Conservation (phyloP, 2,888 invertebrate genomes). For the Zele albiditarsus region DNA sequence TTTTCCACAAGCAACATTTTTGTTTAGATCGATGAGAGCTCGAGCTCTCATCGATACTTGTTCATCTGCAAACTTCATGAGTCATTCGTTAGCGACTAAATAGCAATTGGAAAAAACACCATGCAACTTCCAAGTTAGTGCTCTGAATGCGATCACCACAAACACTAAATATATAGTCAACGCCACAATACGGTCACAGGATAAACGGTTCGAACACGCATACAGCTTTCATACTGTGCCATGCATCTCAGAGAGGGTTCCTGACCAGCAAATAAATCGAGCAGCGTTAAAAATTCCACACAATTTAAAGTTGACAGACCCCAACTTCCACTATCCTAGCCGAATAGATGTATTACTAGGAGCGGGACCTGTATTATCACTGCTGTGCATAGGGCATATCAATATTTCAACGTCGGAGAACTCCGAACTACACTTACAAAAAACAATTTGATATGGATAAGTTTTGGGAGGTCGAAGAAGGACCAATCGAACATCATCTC, state of each 20-base stretch:
- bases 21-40: background rate
- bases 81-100: background rate
- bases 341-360: constrained; percentile 38
- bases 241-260: constrained; percentile 15
- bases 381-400: constrained; percentile 40
- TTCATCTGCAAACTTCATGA: constrained; percentile 33
- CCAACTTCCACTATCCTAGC: constrained; percentile 41
- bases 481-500: background rate
- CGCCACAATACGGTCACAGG: background rate
- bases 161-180: constrained; percentile 17
- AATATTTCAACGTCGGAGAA: constrained; percentile 12
- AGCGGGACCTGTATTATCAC: constrained; percentile 8
- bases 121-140: constrained; percentile 8
- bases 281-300: background rate
- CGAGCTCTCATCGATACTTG: constrained; percentile 37
- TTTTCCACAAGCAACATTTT: too few relatives aligned
- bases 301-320: constrained; percentile 37
- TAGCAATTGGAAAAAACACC: background rate
- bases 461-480: constrained; percentile 44
- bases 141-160: constrained; percentile 9
- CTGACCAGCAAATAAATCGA: constrained; percentile 14
- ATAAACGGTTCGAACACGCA: constrained; percentile 15
- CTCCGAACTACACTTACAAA: constrained; percentile 37
- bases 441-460: constrained; percentile 30
- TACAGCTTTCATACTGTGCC: constrained; percentile 35